These are phyloP conservation scores for Phenacoccus solenopsis DNA, from an alignment of 1,140 invertebrate species.

Conservation along the genomic window DNA sequence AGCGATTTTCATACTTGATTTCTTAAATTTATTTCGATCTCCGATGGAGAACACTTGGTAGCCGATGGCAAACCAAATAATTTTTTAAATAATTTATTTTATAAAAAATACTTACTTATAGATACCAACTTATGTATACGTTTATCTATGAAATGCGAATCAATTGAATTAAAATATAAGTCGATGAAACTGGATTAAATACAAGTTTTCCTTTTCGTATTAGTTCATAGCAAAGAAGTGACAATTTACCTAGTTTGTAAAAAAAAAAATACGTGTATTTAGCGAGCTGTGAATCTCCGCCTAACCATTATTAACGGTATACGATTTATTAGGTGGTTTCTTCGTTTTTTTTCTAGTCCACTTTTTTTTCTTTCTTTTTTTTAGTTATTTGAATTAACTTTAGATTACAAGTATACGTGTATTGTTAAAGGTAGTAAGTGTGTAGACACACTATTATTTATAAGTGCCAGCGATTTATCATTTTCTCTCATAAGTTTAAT, in stretches of 20 bases:
- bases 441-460: not conserved
- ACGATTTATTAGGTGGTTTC: slow-evolving; percentile 12
- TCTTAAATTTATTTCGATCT: too few relatives aligned
- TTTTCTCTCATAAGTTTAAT: slow-evolving; percentile 6
- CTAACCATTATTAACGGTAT: slow-evolving; percentile 10
- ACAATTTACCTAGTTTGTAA: not conserved
- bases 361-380: not conserved
- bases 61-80: too few relatives aligned
- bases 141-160: too few relatives aligned
- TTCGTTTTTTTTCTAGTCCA: slow-evolving; percentile 15
- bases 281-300: slow-evolving; percentile 11
- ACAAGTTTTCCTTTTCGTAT: too few relatives aligned
- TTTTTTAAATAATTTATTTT: too few relatives aligned
- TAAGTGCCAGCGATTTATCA: slow-evolving; percentile 1
- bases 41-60: too few relatives aligned
- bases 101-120: too few relatives aligned
- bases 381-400: slow-evolving; percentile 4
- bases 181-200: too few relatives aligned
- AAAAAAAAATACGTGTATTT: slow-evolving; percentile 9
- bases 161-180: too few relatives aligned
- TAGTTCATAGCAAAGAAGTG: too few relatives aligned
- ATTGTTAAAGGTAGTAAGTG: not conserved
- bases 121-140: too few relatives aligned
- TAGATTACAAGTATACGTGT: slow-evolving; percentile 9
- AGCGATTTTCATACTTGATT: too few relatives aligned